These are phyloP conservation scores for Anoplophora glabripennis DNA, from an alignment of 1,140 invertebrate species.

Conservation along the genomic window DNA sequence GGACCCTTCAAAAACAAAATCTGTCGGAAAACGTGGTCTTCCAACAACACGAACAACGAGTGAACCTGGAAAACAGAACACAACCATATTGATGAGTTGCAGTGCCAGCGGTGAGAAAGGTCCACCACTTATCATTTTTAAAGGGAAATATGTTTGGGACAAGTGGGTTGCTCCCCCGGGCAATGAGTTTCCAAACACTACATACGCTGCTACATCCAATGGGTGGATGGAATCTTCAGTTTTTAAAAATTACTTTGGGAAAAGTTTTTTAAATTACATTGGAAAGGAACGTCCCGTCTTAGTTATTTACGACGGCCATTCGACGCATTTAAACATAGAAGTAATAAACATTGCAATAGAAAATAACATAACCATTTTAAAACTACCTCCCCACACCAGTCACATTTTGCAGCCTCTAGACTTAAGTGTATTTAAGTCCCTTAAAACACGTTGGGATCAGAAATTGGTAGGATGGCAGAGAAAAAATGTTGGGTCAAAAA, in stretches of 20 bases:
- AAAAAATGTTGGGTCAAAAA: no score
- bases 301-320: background rate
- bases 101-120: constrained; percentile 41
- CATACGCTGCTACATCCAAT: constrained; percentile 36
- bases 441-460: no score
- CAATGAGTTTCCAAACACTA: constrained; percentile 29
- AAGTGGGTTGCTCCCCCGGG: constrained; percentile 20
- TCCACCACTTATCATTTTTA: constrained; percentile 42
- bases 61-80: background rate
- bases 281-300: background rate
- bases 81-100: constrained; percentile 29
- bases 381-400: constrained; percentile 42
- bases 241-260: background rate
- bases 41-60: background rate
- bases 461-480: no score
- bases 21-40: no score
- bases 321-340: background rate
- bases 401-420: constrained; percentile 44
- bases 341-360: constrained; percentile 29
- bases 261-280: background rate
- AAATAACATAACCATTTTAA: constrained; percentile 39
- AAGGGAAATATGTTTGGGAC: constrained; percentile 24
- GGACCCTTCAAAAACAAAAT: no score
- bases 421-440: constrained; percentile 25
- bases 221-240: constrained; percentile 38